Evolutionary conservation across 2,113 vertebrate genomes (phyloP), one percentile per base, ranked within the genome.

Genomic region (Zapornia atra): DNA sequence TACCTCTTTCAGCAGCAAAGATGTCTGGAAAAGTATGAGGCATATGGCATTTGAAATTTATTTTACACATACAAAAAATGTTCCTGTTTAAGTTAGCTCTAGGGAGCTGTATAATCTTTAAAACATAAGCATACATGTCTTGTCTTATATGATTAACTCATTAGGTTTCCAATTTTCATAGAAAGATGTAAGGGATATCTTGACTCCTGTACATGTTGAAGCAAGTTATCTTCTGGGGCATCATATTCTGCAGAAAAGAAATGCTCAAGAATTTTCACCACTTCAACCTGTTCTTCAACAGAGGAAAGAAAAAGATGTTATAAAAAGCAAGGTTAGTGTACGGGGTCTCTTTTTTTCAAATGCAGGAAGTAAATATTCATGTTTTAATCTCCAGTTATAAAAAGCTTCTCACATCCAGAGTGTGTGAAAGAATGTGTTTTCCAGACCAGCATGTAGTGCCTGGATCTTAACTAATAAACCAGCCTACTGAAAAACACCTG

Each of bases 131-230:
- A 91, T 95, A 80, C 57, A 69, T 94, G 46, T 44, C 79, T 71
- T 96, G 61, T 75, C 77, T 95, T 95, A 97, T 84, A 97, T 96
- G 94, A 94, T 93, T 96, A 90, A 97, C 87, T 92, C 33, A 92
- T 93, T 79, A 87, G 92, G 66, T 96, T 98, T 98, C 96, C 72
- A 93, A 97, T 98, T 97, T 93, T 87, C 92, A 64, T 98, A 99
- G 99, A 99, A 98, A 98, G 99, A 99, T 65, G 97, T 99, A 86
- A 98, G 98, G 93, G 99, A 99, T 97, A 98, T 99, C 96, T 98
- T 99, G 84, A 99, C 98, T 42, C 98, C 99, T 10, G 97, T 99
- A 81, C 96, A 98, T 79, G 98, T 99, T 90, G 98, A 99, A 96
- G 98, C 98, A 16, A 98, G 97, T 54, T 99, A 99, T 73, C 97